Base-by-base conservation (phyloP, 2,797 vertebrate species). In the Anabacerthia variegaticeps region DNA sequence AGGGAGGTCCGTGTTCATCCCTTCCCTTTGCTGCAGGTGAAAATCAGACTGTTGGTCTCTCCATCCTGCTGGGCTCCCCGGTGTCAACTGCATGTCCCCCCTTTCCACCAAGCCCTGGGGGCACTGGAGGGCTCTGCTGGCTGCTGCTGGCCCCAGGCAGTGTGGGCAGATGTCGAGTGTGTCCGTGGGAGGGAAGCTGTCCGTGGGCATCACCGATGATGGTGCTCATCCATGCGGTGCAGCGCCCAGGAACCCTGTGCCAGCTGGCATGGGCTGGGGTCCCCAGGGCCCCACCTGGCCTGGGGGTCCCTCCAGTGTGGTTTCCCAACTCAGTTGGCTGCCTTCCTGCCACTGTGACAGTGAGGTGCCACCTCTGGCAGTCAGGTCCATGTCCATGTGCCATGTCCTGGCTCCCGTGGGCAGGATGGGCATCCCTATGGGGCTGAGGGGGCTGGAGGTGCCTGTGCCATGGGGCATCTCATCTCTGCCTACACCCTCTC, bases 21-120 rank as follows among this genome's bases (percentile, higher is more conserved):
- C 61, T 67, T 56, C 67, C 37, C 18, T 55, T 55, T 66, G 16
- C 68, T 34, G 61, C 49, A 46, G 65, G 41, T 63, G 73, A 39
- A 7, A 12, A 7, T 24, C 3, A 3, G 46, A 14, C 7, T 3
- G 4, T 36, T 28, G 81, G 24, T 24, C 21, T 49, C 62, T 48
- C 12, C 0, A 0, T 65, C 55, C 43, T 0, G 0, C 55, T 1
- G 9, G 37, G 81, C 34, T 63, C 61, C 32, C 15, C 0, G 0
- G 41, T 11, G 58, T 51, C 55, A 37, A 83, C 91, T 81, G 74
- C 24, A 1, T 0, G 4, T 48, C 9, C 54, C 56, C 48, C 41
- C 13, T 27, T 48, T 24, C 48, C 43, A 7, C 7, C 9, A 8
- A 30, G 73, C 6, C 2, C 84, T 19, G 84, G 61, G 66, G 51